A percentile compares a stretch with the other conserved stretches of the same genome.
These are phyloP conservation scores for Leptinotarsa defecta DNA, from an alignment of 1,140 invertebrate genomes.

Conservation along the genomic window DNA sequence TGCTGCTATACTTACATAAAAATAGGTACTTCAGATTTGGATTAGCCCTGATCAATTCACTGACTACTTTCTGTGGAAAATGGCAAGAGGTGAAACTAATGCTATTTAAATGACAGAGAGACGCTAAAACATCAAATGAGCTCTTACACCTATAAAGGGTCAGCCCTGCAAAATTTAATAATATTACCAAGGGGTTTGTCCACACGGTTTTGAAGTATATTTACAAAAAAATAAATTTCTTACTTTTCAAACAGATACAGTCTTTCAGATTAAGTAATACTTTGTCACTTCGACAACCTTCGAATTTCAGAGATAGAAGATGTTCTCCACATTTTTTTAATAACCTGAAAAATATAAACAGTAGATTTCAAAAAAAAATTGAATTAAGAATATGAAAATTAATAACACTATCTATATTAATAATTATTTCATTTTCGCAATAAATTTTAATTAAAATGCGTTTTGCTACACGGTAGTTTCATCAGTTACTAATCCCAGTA, in stretches of 20 bases:
- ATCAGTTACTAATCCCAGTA: too few species aligned
- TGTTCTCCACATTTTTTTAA: slow-evolving; percentile 41
- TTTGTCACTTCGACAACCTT: slow-evolving; percentile 42
- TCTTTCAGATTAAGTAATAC: slow-evolving; percentile 36
- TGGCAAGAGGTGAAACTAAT: slow-evolving; percentile 38
- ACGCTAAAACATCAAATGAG: slow-evolving; percentile 36
- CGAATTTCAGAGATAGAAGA: slow-evolving; percentile 38
- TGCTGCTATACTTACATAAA: slow-evolving; percentile 35
- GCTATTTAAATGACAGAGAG: slow-evolving; percentile 30
- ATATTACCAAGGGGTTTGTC: not conserved
- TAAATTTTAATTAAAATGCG: too few species aligned
- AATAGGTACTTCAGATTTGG: slow-evolving; percentile 30
- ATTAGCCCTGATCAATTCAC: slow-evolving; percentile 39
- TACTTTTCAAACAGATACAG: slow-evolving; percentile 32
- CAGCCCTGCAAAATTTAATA: slow-evolving; percentile 35
- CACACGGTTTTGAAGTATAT: not conserved
- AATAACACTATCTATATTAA: too few species aligned
- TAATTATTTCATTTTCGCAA: too few species aligned
- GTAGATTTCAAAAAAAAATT: not conserved
- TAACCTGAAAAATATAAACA: slow-evolving; percentile 27
- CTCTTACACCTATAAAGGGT: slow-evolving; percentile 39
- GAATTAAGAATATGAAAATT: too few species aligned
- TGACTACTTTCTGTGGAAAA: slow-evolving; percentile 38
- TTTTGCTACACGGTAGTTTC: too few species aligned
- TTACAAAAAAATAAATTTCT: not conserved